phyloP scores from a whole-genome alignment of 2,888 invertebrate genomes.

The Arctia plantaginis region DNA sequence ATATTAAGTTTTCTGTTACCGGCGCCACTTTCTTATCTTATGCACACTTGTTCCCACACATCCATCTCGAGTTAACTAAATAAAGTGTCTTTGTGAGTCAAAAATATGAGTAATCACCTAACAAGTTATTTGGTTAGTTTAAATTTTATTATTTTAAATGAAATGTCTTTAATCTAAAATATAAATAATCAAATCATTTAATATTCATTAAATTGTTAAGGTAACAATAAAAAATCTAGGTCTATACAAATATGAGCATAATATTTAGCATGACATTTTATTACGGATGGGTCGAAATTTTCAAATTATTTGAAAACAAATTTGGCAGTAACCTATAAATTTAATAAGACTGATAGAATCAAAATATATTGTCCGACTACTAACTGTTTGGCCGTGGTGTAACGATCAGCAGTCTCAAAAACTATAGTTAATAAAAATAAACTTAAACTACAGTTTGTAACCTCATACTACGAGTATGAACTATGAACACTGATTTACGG shows the following conservation, averaged over 20 bases:
- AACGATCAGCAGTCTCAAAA: neutral
- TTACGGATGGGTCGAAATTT: neutral
- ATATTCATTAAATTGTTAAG: neutral
- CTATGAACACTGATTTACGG: neutral
- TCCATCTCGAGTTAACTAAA: constrained; percentile 15
- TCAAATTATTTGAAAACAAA: neutral
- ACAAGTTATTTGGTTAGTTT: constrained; percentile 28
- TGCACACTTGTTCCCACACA: constrained; percentile 15
- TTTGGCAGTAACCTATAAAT: neutral
- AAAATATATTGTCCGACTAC: neutral
- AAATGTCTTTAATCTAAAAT: neutral
- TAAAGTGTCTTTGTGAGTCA: constrained; percentile 9
- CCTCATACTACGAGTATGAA: too few species aligned
- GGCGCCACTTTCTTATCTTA: constrained; percentile 18
- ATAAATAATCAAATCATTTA: neutral
- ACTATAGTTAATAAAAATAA: too few species aligned
- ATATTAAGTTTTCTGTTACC: constrained; percentile 10
- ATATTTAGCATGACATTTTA: neutral
- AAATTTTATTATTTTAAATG: neutral
- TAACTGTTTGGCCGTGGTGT: neutral
- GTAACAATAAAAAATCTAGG: neutral
- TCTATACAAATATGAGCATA: neutral
- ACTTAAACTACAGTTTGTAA: neutral
- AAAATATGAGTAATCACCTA: constrained; percentile 14
- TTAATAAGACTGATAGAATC: neutral